Base-by-base conservation (phyloP, 1,140 invertebrate genomes). In the Drosophila seguyi region DNA sequence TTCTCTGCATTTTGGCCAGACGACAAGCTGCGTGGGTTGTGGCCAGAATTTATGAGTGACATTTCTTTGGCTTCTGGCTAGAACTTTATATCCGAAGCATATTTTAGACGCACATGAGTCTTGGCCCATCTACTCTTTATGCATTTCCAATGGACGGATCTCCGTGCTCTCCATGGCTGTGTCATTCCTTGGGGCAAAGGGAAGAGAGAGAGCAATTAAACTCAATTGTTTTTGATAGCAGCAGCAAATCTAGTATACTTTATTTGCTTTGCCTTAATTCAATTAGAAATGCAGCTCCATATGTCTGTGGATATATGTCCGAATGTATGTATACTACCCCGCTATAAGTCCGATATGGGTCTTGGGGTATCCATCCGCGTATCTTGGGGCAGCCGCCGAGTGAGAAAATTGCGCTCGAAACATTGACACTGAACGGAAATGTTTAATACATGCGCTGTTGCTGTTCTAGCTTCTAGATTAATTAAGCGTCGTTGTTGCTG, bases 341-440 rank as follows among this genome's bases (percentile, higher is more conserved):
- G 22, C 45, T 47, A 10, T 10, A 58, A 67, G 66, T 59, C 59
- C 75, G 72, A 81, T 86, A 80, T 81, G 50, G 74, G 72, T 67
- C 44, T 68, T 39, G 50, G 75, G 29, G 69, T 61, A 44, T 78
- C 56, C 45, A 47, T 78, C 56, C 45, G 48, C 79, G 80, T 88
- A 87, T 87, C 84, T 88, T 59, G 76, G 67, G 78, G 16, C 77
- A 27, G 52, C 36, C 34, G 34, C 52, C 68, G 38, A 50, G 69
- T 73, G 82, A 81, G 79, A 65, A 85, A 90, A 88, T 88, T 88
- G 81, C 79, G 84, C 85, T 90, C 78, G 85, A 91, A 92, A 91
- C 91, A 92, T 92, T 92, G 91, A 92, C 91, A 92, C 91, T 92
- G 91, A 92, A 92, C 91, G 91, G 91, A 92, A 92, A 92, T 92